Conservation (phyloP, 1,140 invertebrate genomes). For the Drosophila insularis region DNA sequence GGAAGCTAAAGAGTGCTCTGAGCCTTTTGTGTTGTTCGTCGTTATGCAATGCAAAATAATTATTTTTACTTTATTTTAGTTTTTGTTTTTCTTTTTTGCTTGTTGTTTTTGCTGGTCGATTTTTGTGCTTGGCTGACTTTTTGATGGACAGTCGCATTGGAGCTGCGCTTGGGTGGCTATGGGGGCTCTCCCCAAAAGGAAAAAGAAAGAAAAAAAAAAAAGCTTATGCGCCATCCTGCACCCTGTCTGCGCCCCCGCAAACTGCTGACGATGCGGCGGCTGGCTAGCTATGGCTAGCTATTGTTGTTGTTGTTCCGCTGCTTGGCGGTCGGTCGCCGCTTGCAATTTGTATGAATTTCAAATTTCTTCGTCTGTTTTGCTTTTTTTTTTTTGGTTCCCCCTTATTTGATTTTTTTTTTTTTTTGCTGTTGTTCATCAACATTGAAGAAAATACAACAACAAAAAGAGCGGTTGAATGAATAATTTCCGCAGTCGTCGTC, state of each 20-base stretch:
- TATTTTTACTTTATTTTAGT: conserved; percentile 39
- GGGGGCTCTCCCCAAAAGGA: conserved; percentile 26
- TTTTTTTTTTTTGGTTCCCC: conserved; percentile 4
- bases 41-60: conserved; percentile 59
- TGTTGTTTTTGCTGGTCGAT: not conserved
- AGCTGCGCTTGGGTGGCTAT: conserved; percentile 73
- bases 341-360: conserved; percentile 79
- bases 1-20: conserved; percentile 11
- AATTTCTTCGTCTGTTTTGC: conserved; percentile 51
- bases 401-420: not conserved
- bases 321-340: conserved; percentile 42
- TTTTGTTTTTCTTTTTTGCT: conserved; percentile 17
- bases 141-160: conserved; percentile 66
- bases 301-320: conserved; percentile 14
- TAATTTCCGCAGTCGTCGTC: conserved; percentile 72
- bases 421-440: conserved; percentile 29
- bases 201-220: too few species aligned
- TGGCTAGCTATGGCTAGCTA: conserved; percentile 34
- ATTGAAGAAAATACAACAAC: conserved; percentile 40
- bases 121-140: conserved; percentile 67
- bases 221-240: too few species aligned
- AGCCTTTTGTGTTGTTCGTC: conserved; percentile 11
- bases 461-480: conserved; percentile 59
- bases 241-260: conserved; percentile 26
- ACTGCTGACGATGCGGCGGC: conserved; percentile 7